A percentile compares a stretch with the other conserved stretches of the same genome.
Conservation (phyloP, 2,888 invertebrate species). For the Apamea sordens region DNA sequence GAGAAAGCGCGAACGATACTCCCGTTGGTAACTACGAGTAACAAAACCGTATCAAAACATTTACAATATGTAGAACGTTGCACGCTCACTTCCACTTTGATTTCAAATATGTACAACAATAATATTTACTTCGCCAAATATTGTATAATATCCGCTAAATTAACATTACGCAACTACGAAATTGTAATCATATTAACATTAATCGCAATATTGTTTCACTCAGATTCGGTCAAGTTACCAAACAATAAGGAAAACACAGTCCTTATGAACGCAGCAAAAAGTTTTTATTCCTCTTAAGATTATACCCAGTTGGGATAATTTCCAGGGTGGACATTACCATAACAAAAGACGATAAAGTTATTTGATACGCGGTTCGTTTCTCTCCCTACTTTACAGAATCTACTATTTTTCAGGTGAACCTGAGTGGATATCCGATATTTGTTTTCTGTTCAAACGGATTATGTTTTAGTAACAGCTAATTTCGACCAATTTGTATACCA, state of each 20-base stretch:
- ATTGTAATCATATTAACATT: slow-evolving; percentile 47
- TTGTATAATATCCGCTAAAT: slow-evolving; percentile 41
- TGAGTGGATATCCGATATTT: slow-evolving; percentile 77
- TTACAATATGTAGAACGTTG: slow-evolving; percentile 21
- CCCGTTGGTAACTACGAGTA: background rate
- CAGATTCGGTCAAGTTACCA: slow-evolving; percentile 43
- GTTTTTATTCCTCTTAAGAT: slow-evolving; percentile 80
- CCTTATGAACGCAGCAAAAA: slow-evolving; percentile 65
- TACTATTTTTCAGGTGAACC: slow-evolving; percentile 81
- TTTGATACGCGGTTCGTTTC: slow-evolving; percentile 80
- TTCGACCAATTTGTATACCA: slow-evolving; percentile 75
- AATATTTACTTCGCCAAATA: slow-evolving; percentile 36
- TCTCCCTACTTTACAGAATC: slow-evolving; percentile 74
- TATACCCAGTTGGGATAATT: slow-evolving; percentile 83
- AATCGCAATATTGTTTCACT: slow-evolving; percentile 55
- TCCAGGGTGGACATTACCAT: slow-evolving; percentile 83
- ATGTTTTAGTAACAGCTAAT: slow-evolving; percentile 79
- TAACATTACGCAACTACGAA: slow-evolving; percentile 35
- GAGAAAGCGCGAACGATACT: background rate
- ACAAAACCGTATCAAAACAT: slow-evolving; percentile 30
- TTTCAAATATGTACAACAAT: slow-evolving; percentile 40
- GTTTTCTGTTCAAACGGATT: slow-evolving; percentile 62
- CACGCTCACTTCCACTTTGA: slow-evolving; percentile 28
- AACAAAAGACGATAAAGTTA: slow-evolving; percentile 87
- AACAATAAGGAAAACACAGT: slow-evolving; percentile 50